These are phyloP conservation scores for Epicauta chinensis DNA, from an alignment of 1,140 invertebrate species.

Conservation along the genomic window DNA sequence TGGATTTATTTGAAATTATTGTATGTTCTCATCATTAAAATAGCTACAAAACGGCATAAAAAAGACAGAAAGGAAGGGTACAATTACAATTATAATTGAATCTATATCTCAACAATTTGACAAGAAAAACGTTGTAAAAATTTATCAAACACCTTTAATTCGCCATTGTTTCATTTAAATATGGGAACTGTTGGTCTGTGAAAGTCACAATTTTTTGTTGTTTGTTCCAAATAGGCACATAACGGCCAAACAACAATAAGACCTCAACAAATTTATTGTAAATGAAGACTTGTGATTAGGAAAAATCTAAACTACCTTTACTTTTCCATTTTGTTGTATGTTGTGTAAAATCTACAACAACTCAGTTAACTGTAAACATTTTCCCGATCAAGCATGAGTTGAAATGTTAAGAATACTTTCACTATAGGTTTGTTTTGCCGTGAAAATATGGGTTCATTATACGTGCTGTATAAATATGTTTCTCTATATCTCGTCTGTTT, in stretches of 20 bases:
- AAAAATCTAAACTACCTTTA: too few relatives aligned
- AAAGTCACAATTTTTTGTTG: background rate
- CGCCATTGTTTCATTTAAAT: too few relatives aligned
- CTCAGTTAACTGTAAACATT: conserved; percentile 14
- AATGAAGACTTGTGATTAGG: too few relatives aligned
- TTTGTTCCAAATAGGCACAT: too few relatives aligned
- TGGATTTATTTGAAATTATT: too few relatives aligned
- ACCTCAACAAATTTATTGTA: too few relatives aligned
- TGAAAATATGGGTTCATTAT: conserved; percentile 17
- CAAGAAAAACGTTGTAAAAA: too few relatives aligned
- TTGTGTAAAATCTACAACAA: conserved; percentile 5
- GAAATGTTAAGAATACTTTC: conserved; percentile 22
- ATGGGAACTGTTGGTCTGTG: too few relatives aligned
- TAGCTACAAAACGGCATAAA: conserved; percentile 10
- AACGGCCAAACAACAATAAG: too few relatives aligned
- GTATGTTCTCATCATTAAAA: conserved; percentile 9
- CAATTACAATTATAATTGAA: conserved; percentile 6
- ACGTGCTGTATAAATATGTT: conserved; percentile 6
- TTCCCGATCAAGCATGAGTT: background rate
- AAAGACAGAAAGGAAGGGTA: background rate
- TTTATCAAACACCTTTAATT: too few relatives aligned
- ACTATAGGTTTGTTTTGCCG: conserved; percentile 6
- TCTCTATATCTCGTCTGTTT: conserved; percentile 2
- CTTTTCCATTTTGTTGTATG: too few relatives aligned
- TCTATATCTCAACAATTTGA: too few relatives aligned